phyloP scores from a whole-genome alignment of 1,140 invertebrate genomes.

The Procambarus virginalis region DNA sequence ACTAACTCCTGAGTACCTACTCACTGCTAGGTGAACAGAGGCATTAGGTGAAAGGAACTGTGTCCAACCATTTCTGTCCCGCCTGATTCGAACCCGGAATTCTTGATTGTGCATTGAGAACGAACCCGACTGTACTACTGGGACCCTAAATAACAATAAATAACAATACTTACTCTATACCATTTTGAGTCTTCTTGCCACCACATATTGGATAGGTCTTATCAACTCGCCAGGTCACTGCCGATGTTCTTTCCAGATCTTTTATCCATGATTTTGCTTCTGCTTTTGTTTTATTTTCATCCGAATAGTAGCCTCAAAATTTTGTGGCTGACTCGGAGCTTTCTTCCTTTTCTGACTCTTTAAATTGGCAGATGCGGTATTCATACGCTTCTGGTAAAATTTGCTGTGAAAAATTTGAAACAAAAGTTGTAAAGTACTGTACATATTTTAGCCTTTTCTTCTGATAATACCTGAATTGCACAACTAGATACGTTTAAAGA shows the following conservation, averaged over 20 bases:
- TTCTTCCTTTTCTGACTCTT: not conserved
- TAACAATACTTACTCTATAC: conserved; percentile 18
- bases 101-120: no score
- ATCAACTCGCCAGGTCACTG: conserved; percentile 42
- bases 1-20: no score
- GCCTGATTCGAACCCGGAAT: no score
- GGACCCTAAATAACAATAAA: no score
- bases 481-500: no score
- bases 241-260: conserved; percentile 25
- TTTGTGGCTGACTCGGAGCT: not conserved
- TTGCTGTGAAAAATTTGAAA: conserved; percentile 3
- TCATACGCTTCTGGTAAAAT: conserved; percentile 41
- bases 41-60: no score
- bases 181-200: conserved; percentile 44
- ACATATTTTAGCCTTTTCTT: not conserved
- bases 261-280: conserved; percentile 40
- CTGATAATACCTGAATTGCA: no score
- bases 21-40: no score
- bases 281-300: conserved; percentile 30
- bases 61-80: no score
- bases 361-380: conserved; percentile 35
- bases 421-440: not conserved
- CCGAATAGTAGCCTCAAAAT: conserved; percentile 27
- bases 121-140: no score
- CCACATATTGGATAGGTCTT: conserved; percentile 45